Evolutionary conservation across 1,140 invertebrate genomes (phyloP), one percentile per base, ranked within the genome.

Genomic region (Colletes latitarsis): DNA sequence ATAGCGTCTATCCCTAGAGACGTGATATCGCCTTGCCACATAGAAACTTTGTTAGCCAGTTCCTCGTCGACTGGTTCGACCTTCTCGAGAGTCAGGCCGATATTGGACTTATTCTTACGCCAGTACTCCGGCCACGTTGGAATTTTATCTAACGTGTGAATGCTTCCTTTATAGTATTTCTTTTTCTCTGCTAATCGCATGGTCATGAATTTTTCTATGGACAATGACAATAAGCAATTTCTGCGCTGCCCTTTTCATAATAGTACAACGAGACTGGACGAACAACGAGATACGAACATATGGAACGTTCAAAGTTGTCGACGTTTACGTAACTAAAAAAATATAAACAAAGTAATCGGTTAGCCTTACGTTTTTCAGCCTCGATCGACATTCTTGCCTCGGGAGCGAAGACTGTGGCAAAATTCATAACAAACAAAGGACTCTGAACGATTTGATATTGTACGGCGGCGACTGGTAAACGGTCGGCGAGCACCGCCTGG

Each of bases 1-100:
- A 99, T 98, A 4, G 95, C 97, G 94, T 98, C 98, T 76, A 98
- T 95, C 94, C 97, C 96, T 14, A 99, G 93, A 60, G 94, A 94
- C 1, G 98, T 98, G n/a, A 99, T 98, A 91, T 98, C 97, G 12
- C 97, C 97, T 91, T 93, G 92, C 93, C 94, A 97, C 71, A 96
- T 91, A 4, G 95, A 95, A 30, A 97, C 92, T 91, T 96, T 96
- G 14, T 94, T 89, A n/a, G 94, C 92, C 12, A 96, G 81, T 5
- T 90, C 84, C 49, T 87, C 82, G 84, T 95, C 90, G 3, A 91
- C 90, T 30, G 92, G 80, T 79, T 94, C 92, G 49, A 93, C 86
- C 57, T 89, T 74, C 71, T 89, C 81, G 0, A 88, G 89, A 68
- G 75, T 86, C 60, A 92, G 86, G 74, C 87, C 82, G 71, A 91